A percentile compares a stretch with the other conserved stretches of the same genome.
Evolutionary conservation across 2,797 vertebrate species (phyloP).

Genomic region (Babyrousa celebensis): DNA sequence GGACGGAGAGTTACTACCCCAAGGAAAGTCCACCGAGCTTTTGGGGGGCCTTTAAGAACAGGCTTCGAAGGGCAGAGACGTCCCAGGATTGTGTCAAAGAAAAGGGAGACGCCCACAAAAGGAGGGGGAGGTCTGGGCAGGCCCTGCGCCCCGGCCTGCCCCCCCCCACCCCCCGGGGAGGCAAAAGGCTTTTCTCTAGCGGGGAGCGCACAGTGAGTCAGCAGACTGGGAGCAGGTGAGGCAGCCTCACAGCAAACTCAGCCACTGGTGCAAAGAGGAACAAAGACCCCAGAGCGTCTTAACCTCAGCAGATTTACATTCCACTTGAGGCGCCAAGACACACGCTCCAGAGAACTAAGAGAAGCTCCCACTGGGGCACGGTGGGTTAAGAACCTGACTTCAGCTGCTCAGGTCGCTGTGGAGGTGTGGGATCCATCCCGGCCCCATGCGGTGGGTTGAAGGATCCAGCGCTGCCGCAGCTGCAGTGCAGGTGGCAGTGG

Average conservation of each 20-base stretch:
- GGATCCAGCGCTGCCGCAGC: too few relatives aligned
- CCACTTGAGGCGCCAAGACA: neutral
- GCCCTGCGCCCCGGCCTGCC: neutral
- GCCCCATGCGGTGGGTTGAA: too few relatives aligned
- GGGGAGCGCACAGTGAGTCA: neutral
- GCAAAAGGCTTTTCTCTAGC: neutral
- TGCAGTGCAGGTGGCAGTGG: too few relatives aligned
- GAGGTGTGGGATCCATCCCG: too few relatives aligned
- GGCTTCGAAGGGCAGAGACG: neutral
- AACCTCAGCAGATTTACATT: constrained; percentile 4
- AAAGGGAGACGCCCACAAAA: neutral
- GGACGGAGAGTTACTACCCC: constrained; percentile 6
- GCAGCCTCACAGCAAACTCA: neutral
- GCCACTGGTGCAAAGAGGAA: neutral
- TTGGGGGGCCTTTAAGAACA: constrained; percentile 23
- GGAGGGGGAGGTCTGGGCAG: neutral
- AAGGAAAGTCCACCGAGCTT: constrained; percentile 41
- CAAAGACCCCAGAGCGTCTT: neutral
- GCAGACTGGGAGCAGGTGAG: neutral
- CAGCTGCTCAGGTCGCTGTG: too few relatives aligned
- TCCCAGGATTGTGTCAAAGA: neutral
- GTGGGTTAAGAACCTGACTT: too few relatives aligned
- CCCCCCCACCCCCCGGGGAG: neutral
- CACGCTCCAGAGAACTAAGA: neutral
- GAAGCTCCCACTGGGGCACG: neutral